These are phyloP conservation scores for Scotopteryx bipunctaria DNA, from an alignment of 2,888 invertebrate genomes.

Conservation along the genomic window DNA sequence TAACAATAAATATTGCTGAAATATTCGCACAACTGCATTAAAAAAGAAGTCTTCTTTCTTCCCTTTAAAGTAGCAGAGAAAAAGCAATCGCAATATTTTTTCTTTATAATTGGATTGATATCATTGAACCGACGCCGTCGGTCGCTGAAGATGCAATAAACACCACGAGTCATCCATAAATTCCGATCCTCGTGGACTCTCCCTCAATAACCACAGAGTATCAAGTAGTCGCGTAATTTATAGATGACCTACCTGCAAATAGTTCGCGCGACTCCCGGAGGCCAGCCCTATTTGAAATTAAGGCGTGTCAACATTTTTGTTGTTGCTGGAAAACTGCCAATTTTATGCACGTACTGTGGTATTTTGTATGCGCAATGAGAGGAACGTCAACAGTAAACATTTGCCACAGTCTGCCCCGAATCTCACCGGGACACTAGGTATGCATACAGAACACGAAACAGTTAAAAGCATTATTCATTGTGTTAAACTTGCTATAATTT, in stretches of 20 bases:
- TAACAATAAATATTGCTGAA: too few relatives aligned
- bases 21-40: too few relatives aligned
- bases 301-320: constrained; percentile 26
- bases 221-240: constrained; percentile 12
- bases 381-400: constrained; percentile 36
- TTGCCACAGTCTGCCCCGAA: constrained; percentile 33
- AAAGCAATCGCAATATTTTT: not conserved
- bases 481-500: too few relatives aligned
- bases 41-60: too few relatives aligned
- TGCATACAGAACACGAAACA: too few relatives aligned
- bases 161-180: constrained; percentile 16
- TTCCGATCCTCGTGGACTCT: constrained; percentile 1
- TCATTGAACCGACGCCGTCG: too few relatives aligned
- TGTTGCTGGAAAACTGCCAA: constrained; percentile 33
- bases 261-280: constrained; percentile 11
- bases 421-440: not conserved
- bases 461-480: too few relatives aligned
- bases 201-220: constrained; percentile 20
- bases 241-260: constrained; percentile 20
- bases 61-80: too few relatives aligned
- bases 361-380: constrained; percentile 32
- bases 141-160: constrained; percentile 9
- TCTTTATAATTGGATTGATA: not conserved
- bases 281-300: constrained; percentile 19
- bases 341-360: constrained; percentile 19